These are phyloP conservation scores for Oreortyx pictus DNA, from an alignment of 2,797 vertebrate species.

Conservation along the genomic window DNA sequence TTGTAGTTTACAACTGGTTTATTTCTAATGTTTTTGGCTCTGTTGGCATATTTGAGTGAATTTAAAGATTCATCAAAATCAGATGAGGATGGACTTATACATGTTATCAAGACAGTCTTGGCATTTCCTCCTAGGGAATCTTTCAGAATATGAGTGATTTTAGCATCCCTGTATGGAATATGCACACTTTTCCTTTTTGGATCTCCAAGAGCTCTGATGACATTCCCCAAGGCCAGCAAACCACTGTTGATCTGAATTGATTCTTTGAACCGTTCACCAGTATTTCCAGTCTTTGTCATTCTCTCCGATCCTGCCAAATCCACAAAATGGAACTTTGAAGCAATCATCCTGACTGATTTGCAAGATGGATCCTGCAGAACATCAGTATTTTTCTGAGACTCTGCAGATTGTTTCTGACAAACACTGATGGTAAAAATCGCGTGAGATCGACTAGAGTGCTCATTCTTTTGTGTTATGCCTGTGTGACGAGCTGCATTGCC, in stretches of 20 bases:
- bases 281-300: conserved; percentile 89
- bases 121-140: conserved; percentile 91
- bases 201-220: conserved; percentile 90
- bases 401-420: conserved; percentile 71
- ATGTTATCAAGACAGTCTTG: conserved; percentile 91
- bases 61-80: conserved; percentile 89
- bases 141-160: conserved; percentile 92
- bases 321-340: conserved; percentile 91
- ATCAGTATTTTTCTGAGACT: conserved; percentile 36
- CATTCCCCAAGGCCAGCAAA: conserved; percentile 89
- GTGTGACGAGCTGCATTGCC: conserved; percentile 88
- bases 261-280: conserved; percentile 88
- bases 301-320: conserved; percentile 92
- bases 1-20: conserved; percentile 84
- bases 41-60: conserved; percentile 90
- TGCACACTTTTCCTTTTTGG: conserved; percentile 81
- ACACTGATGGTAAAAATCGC: conserved; percentile 89
- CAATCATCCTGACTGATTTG: conserved; percentile 62
- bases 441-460: conserved; percentile 91
- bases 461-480: conserved; percentile 87
- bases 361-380: conserved; percentile 43
- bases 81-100: conserved; percentile 88
- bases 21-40: conserved; percentile 88
- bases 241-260: conserved; percentile 90
- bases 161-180: conserved; percentile 90